Evolutionary conservation across 2,888 invertebrate genomes (phyloP).

Genomic region (Geotrupes spiniger): DNA sequence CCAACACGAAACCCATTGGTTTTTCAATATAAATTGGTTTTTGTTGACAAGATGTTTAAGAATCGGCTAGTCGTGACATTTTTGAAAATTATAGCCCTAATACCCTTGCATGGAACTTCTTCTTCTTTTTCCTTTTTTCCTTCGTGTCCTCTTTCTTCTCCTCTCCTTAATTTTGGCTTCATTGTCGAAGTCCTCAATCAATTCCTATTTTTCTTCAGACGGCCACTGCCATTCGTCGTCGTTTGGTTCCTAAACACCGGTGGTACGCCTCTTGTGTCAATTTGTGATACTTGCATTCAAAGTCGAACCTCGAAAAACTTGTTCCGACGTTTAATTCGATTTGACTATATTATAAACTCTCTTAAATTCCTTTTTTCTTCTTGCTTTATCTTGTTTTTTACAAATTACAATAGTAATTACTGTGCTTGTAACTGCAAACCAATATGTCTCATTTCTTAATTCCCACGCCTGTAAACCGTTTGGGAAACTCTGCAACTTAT

Average conservation of each 20-base stretch:
- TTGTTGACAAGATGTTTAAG: conserved; percentile 81
- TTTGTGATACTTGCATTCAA: too few species aligned
- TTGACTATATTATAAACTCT: too few species aligned
- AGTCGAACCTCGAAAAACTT: too few species aligned
- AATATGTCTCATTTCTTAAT: too few species aligned
- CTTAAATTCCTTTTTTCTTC: too few species aligned
- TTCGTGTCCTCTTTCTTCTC: conserved; percentile 48
- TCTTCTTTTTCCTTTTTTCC: conserved; percentile 36
- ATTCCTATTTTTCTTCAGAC: conserved; percentile 61
- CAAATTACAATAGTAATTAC: too few species aligned
- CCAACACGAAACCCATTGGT: conserved; percentile 76
- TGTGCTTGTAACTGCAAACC: too few species aligned
- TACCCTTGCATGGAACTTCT: conserved; percentile 60
- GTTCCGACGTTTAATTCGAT: too few species aligned
- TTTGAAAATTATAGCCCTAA: conserved; percentile 95
- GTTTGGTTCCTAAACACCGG: conserved; percentile 80
- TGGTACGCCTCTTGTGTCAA: too few species aligned
- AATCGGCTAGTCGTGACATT: conserved; percentile 91
- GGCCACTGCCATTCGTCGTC: conserved; percentile 89
- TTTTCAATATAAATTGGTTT: conserved; percentile 66
- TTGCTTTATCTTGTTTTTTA: too few species aligned
- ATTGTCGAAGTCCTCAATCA: conserved; percentile 64
- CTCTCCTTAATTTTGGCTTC: conserved; percentile 64
- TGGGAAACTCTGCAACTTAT: too few species aligned
- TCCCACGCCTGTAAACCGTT: too few species aligned